Base-by-base conservation (phyloP, 2,888 invertebrate genomes). In the Thysanoteuthis rhombus region DNA sequence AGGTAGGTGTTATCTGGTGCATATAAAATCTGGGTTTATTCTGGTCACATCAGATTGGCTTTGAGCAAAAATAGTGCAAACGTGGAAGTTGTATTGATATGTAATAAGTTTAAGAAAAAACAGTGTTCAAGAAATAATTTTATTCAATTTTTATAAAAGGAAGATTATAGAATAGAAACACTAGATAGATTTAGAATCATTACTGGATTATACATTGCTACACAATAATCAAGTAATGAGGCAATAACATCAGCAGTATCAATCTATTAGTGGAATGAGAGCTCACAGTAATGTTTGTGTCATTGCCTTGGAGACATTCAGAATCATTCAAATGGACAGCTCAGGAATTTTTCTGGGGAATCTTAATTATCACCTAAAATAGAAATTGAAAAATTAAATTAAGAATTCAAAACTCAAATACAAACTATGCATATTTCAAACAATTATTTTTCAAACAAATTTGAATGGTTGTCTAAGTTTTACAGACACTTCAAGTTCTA, bases 281-380 rank as follows among this genome's bases (percentile, higher is more conserved):
- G 32, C 10, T 39, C 25, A 38, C 10, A 32, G 8, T 8, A 90
- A 90, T 38, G 10, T 39, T 90, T 22, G 32, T n/a, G 22, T 39
- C 45, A 8, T 40, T 45, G 16, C 32, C 16, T 19, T n/a, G 12
- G 8, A 45, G 16, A 19, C 19, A 3, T 92, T 92, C 45, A 92
- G 32, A 40, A 92, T 10, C 28, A 19, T 19, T 45, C 16, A 42
- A 36, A 91, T 16, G 40, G 42, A 92, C 19, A 45, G 92, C 39
- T 47, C 39, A 93, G 52, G 93, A 93, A 93, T 93, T 93, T 28
- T 93, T 93, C 93, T 93, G 93, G 3, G 93, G 47, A 93, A 93
- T 47, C 36, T n/a, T 58, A 28, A 93, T 93, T 28, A 93, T 8
- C 47, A 93, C 93, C 93, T 93, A 38, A 22, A 38, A 58, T 3